Base-by-base conservation (phyloP, 2,888 invertebrate species). In the Volucella inanis region DNA sequence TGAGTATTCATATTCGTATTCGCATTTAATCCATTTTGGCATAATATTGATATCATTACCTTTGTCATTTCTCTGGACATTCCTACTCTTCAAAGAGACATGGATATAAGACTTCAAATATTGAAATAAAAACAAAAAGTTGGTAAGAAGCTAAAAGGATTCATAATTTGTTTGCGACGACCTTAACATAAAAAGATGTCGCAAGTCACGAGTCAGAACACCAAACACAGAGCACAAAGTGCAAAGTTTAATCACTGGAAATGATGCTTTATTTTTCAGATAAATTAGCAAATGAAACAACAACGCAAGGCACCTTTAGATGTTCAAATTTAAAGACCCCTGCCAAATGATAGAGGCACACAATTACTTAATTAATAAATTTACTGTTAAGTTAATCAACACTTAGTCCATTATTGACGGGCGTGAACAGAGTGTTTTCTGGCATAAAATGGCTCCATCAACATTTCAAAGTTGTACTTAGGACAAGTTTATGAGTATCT, bases 391-490 rank as follows among this genome's bases (percentile, higher is more conserved):
- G 43, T 67, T 67, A 67, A 67, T 59, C 59, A 52, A 59, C 59
- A 57, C 14, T 76, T 38, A 50, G 49, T 57, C 22, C 15, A 45
- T 50, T 45, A 52, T 59, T 76, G 50, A 76, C 59, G 50, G 50
- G 67, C 59, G 45, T 61, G 59, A 45, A 45, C 45, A 76, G 52
- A 61, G 49, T 65, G 43, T 57, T 59, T 52, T 76, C 52, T 38
- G 14, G 50, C 41, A 18, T 50, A 18, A 67, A 67, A 59, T 76
- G 59, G 59, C 67, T 6, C 75, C 59, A 76, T 67, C 67, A 76
- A 67, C 65, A 75, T 59, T 75, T 75, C 57, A 65, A 65, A 41
- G 38, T 57, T 57, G 12, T 49, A 49, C 18, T 70, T 70, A 39
- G 49, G 75, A 65, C 57, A 65, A 57, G 54, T 43, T 57, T 31